Evolutionary conservation across 92 coral and sea anemone genomes (phyloP).

Genomic region (Zoanthus gigantus): DNA sequence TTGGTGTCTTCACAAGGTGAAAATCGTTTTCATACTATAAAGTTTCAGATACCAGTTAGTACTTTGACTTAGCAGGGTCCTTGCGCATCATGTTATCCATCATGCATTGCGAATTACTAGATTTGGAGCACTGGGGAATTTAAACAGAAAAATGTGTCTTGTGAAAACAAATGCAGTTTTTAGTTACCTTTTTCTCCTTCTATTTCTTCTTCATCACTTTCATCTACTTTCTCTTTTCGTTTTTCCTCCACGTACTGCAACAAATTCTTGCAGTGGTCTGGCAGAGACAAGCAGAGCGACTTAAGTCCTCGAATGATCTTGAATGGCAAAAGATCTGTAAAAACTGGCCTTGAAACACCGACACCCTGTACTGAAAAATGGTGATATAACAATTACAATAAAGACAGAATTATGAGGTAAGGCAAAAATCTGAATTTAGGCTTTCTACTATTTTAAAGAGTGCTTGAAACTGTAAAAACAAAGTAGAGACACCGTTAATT

Average conservation of each 20-base stretch:
- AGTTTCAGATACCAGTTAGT: no score
- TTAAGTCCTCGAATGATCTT: conserved; percentile 63
- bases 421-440: no score
- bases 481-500: no score
- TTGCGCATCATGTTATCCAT: not conserved
- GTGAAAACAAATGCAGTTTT: conserved; percentile 19
- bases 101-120: not conserved
- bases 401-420: not conserved
- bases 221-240: conserved; percentile 68
- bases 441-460: no score
- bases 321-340: conserved; percentile 89
- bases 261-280: conserved; percentile 63
- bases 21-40: no score
- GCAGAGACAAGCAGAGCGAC: conserved; percentile 69
- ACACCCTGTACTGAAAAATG: conserved; percentile 80
- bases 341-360: conserved; percentile 88
- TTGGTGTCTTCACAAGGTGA: no score
- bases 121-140: not conserved
- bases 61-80: no score
- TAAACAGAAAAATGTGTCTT: not conserved
- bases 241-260: conserved; percentile 69
- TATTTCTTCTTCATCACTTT: conserved; percentile 66
- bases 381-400: not conserved
- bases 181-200: conserved; percentile 68
- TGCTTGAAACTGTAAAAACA: no score